These are phyloP conservation scores for Hirtodrosophila alboralis DNA, from an alignment of 2,888 invertebrate genomes.

Conservation along the genomic window DNA sequence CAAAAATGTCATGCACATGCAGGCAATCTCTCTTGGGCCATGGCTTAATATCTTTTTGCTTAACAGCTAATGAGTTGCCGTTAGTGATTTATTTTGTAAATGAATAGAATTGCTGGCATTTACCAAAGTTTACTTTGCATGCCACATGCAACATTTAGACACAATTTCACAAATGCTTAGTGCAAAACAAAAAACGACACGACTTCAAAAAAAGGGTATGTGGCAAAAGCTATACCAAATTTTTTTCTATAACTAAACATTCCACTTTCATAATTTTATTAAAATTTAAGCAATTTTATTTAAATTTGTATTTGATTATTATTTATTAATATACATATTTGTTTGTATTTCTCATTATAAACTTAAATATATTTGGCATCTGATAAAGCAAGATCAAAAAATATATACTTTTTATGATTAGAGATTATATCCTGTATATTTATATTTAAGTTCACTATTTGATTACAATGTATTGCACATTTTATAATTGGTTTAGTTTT, in stretches of 20 bases:
- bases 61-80: slow-evolving; percentile 81
- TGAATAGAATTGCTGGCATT: slow-evolving; percentile 76
- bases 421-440: no score
- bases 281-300: no score
- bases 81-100: slow-evolving; percentile 79
- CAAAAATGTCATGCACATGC: slow-evolving; percentile 69
- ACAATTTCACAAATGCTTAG: slow-evolving; percentile 20
- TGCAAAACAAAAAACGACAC: slow-evolving; percentile 14
- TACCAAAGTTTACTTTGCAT: slow-evolving; percentile 68
- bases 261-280: no score
- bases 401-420: no score
- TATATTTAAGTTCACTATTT: no score
- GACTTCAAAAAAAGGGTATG: slow-evolving; percentile 1
- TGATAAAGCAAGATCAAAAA: no score
- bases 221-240: slow-evolving; percentile 3
- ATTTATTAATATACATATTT: no score
- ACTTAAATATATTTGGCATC: no score
- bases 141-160: slow-evolving; percentile 72
- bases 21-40: slow-evolving; percentile 61
- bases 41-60: slow-evolving; percentile 67
- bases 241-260: neutral
- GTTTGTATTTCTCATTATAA: no score
- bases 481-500: no score
- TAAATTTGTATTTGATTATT: no score
- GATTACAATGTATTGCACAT: no score